These are phyloP conservation scores for Philopedon plagiatum DNA, from an alignment of 2,888 invertebrate genomes.

Conservation along the genomic window DNA sequence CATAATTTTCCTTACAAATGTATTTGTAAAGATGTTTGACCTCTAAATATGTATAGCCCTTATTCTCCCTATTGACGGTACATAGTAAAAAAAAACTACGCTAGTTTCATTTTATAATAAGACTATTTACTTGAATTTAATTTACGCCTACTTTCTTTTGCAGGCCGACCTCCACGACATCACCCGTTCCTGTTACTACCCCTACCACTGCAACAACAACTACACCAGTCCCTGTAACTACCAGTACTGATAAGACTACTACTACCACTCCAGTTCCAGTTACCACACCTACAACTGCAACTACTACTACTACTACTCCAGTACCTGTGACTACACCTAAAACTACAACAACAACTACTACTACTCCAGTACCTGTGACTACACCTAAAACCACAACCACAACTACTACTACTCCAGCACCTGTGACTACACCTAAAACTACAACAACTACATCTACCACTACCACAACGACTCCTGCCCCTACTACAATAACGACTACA, in stretches of 20 bases:
- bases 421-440: background rate
- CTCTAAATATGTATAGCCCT: too few relatives aligned
- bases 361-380: background rate
- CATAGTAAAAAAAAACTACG: too few relatives aligned
- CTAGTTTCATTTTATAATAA: too few relatives aligned
- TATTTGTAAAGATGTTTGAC: too few relatives aligned
- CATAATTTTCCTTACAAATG: too few relatives aligned
- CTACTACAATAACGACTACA: background rate
- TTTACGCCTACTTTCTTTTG: too few relatives aligned
- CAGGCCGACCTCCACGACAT: too few relatives aligned
- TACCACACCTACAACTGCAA: background rate
- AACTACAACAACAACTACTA: slow-evolving; percentile 10
- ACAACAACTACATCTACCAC: background rate
- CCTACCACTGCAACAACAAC: background rate
- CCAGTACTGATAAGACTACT: background rate
- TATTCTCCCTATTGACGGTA: too few relatives aligned
- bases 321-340: background rate
- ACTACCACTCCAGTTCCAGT: background rate
- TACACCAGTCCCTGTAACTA: background rate
- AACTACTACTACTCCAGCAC: background rate
- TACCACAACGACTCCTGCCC: background rate
- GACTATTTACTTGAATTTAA: too few relatives aligned
- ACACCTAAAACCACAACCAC: too few relatives aligned
- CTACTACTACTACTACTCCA: background rate
- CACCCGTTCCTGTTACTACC: background rate